Percentiles rank a stretch among this genome's conserved stretches.
phyloP scores from a whole-genome alignment of 2,113 vertebrate genomes.

The Willisornis vidua region DNA sequence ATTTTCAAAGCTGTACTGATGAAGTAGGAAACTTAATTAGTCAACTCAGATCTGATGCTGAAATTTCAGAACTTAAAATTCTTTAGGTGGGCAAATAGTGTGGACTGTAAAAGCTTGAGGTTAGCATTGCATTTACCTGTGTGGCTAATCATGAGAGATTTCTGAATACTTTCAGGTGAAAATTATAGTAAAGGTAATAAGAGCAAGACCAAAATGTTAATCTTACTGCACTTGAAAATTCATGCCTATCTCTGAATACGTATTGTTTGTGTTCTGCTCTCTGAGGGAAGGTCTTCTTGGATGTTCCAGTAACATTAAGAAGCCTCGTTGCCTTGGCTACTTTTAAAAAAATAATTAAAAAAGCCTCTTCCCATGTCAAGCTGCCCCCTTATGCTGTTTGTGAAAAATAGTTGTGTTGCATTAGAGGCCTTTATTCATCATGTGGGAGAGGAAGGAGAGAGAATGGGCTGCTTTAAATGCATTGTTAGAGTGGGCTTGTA shows the following conservation, averaged over 20 bases:
- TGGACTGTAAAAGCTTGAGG: neutral
- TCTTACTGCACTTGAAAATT: neutral
- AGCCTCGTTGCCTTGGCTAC: constrained; percentile 6
- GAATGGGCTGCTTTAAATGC: neutral
- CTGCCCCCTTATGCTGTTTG: neutral
- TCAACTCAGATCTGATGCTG: neutral
- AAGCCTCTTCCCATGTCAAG: neutral
- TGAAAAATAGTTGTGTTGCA: neutral
- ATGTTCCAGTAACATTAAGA: neutral
- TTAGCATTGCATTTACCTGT: neutral
- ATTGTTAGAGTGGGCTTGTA: neutral
- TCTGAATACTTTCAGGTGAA: neutral
- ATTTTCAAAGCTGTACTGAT: neutral
- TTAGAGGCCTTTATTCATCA: neutral
- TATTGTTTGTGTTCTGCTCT: neutral
- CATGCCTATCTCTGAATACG: neutral
- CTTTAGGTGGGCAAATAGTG: neutral
- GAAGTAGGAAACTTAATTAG: constrained; percentile 9
- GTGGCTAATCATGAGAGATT: neutral
- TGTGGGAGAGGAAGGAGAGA: neutral
- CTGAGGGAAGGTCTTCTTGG: neutral
- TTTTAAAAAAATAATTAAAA: neutral
- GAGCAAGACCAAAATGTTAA: neutral
- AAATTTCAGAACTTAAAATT: neutral
- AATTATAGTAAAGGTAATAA: neutral